Conservation (phyloP, 2,888 invertebrate genomes). For the Petrolisthes manimaculis region DNA sequence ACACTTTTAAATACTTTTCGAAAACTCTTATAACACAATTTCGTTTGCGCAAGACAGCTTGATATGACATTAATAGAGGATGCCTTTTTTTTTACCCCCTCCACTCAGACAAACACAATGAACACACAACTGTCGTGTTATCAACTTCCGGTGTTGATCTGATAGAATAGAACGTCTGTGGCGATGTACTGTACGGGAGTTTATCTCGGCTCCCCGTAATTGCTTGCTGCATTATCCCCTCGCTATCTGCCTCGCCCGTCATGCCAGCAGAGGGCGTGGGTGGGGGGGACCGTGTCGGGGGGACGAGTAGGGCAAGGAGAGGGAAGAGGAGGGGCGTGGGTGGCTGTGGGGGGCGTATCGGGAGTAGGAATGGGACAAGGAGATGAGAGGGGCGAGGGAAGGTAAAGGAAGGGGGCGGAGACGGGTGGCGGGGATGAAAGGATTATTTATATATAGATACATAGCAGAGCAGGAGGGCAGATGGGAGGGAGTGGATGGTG, state of each 20-base stretch:
- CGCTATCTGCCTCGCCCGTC: background rate
- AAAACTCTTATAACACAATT: background rate
- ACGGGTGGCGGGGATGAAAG: background rate
- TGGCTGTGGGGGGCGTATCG: background rate
- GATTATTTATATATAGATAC: background rate
- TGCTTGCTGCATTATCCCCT: slow-evolving; percentile 2
- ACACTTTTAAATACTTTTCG: background rate
- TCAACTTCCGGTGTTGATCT: background rate
- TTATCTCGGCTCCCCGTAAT: slow-evolving; percentile 6
- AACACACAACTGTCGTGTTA: background rate
- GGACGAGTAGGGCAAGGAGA: background rate
- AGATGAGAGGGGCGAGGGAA: background rate
- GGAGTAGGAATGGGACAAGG: too few species aligned
- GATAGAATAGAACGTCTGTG: background rate
- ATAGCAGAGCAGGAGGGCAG: background rate
- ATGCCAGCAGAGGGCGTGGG: background rate
- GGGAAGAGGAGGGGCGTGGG: background rate
- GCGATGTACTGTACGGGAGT: background rate
- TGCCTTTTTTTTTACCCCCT: background rate
- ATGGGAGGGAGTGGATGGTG: too few species aligned
- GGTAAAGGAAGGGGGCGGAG: background rate
- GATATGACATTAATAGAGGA: background rate
- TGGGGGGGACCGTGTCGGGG: background rate
- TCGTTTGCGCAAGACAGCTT: background rate
- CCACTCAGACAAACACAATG: background rate